Evolutionary conservation across 1,140 invertebrate species (phyloP), one percentile per base, ranked within the genome.

Genomic region (Cephus cinctus): DNA sequence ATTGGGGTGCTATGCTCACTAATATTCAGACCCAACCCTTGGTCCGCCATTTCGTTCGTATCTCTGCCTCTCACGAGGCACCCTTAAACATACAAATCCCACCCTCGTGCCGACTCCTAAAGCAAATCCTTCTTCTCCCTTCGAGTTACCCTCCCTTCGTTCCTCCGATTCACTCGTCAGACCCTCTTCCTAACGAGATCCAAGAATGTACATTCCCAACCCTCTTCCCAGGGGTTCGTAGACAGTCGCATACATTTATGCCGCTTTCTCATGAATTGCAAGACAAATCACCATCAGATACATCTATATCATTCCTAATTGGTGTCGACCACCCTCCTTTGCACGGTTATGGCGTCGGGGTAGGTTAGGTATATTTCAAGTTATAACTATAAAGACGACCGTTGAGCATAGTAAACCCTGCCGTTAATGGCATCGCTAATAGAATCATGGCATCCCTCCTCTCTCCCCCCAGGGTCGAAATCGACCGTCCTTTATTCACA

Each of bases 371-470:
- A 38, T 56, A 53, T 55, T 52, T 56, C 48, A 50, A 61, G 58
- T 65, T 69, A 57, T 67, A 71, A 65, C 67, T 65, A 69, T 70
- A 67, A 72, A 71, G 61, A 39, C 50, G 48, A 54, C 50, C 59
- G 57, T 57, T 47, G 50, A 59, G 65, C 54, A 68, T 65, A 71
- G 68, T 69, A 70, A 73, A 70, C 54, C 49, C 53, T 59, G 62
- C 62, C 58, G 64, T 70, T 67, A 67, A 70, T 69, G 63, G 60
- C 67, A 69, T 67, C 61, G 62, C 63, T 70, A 69, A 73, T 71
- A 71, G 66, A 71, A 73, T 73, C 67, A 57, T 69, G 61, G 46
- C 47, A 47, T 56, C 38, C 46, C 39, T 50, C 16, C n/a, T n/a
- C n/a, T n/a, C n/a, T n/a, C n/a, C n/a, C n/a, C n/a, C n/a, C n/a